Conservation (phyloP, 2,888 invertebrate species). For the Lucinisca nassula region DNA sequence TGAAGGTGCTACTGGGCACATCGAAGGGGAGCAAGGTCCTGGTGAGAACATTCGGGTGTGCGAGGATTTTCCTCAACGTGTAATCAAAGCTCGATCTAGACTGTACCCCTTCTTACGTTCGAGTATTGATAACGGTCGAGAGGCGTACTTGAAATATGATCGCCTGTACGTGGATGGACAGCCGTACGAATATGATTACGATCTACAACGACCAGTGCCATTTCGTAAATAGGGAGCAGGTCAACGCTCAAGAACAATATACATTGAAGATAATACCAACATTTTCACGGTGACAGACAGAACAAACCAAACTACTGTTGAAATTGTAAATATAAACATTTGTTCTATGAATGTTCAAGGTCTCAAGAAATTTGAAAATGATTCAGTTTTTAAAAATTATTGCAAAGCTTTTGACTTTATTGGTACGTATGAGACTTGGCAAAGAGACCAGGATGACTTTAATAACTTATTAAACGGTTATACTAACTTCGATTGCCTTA, state of each 20-base stretch:
- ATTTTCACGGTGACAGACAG: neutral
- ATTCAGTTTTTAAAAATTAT: neutral
- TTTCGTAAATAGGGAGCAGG: neutral
- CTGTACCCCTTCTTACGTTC: neutral
- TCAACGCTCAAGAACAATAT: neutral
- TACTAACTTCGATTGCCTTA: slow-evolving; percentile 25
- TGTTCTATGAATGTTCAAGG: slow-evolving; percentile 35
- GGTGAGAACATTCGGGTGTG: neutral
- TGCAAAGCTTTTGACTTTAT: slow-evolving; percentile 10
- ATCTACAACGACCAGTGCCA: neutral
- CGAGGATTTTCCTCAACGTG: slow-evolving; percentile 6
- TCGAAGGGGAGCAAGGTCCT: neutral
- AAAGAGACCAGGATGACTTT: slow-evolving; percentile 3
- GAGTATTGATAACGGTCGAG: neutral
- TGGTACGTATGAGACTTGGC: slow-evolving; percentile 27
- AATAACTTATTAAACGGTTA: slow-evolving; percentile 7
- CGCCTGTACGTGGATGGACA: neutral
- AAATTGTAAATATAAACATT: neutral
- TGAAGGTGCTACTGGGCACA: neutral
- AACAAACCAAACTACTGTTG: neutral
- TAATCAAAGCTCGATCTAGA: neutral
- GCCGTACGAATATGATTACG: neutral
- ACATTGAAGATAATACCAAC: neutral
- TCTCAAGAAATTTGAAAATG: neutral
- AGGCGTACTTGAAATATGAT: neutral